Conservation (phyloP, 2,888 invertebrate genomes). For the Cosmia pyralina region DNA sequence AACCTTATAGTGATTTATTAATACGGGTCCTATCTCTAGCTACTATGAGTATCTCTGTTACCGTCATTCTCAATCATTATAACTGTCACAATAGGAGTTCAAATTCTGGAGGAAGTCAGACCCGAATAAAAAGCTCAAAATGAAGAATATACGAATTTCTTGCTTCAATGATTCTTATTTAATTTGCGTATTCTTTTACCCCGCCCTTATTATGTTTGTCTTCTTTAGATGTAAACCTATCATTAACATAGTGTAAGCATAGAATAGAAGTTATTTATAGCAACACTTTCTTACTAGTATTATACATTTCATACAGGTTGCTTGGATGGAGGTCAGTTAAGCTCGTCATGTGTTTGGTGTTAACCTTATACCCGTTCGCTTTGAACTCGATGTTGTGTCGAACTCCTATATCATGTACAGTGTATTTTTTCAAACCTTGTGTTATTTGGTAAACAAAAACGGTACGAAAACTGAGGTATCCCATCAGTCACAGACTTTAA, state of each 20-base stretch:
- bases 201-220: conserved; percentile 5
- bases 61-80: neutral
- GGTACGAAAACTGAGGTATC: neutral
- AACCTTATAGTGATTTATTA: neutral
- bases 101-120: neutral
- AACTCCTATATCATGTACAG: conserved; percentile 36
- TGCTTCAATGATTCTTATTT: conserved; percentile 33
- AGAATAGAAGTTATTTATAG: conserved; percentile 64
- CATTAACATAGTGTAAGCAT: conserved; percentile 54
- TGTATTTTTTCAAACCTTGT: conserved; percentile 28
- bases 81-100: neutral
- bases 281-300: conserved; percentile 69
- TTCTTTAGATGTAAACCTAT: conserved; percentile 29
- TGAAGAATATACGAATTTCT: neutral
- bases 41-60: neutral
- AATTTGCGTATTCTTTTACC: conserved; percentile 34
- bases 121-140: neutral
- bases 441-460: conserved; percentile 33
- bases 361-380: conserved; percentile 66
- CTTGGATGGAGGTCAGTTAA: conserved; percentile 92
- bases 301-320: conserved; percentile 89
- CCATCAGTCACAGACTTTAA: neutral
- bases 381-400: conserved; percentile 70
- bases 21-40: neutral
- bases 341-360: conserved; percentile 75